Evolutionary conservation across 2,113 vertebrate species (phyloP).

Genomic region (Tilapia sparmanii): DNA sequence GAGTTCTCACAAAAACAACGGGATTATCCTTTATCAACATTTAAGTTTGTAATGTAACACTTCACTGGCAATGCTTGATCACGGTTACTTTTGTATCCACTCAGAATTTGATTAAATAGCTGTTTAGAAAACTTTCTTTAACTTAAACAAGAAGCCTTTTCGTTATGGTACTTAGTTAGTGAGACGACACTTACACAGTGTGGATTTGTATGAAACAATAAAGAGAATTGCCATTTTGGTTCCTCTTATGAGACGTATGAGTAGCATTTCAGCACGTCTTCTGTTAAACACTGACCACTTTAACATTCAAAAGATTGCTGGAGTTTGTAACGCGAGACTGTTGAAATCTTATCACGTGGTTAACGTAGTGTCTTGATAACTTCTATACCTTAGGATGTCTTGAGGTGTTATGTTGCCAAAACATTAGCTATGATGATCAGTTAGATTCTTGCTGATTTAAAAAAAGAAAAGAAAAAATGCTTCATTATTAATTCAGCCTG

Average conservation of each 20-base stretch:
- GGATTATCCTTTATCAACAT: not conserved
- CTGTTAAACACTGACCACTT: constrained; percentile 7
- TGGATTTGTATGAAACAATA: not conserved
- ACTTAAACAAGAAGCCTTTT: not conserved
- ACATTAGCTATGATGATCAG: constrained; percentile 21
- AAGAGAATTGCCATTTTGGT: not conserved
- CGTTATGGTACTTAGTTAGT: not conserved
- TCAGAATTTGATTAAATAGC: not conserved
- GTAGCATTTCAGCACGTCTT: not conserved
- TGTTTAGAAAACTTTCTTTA: not conserved
- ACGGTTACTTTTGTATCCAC: not conserved
- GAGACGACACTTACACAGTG: not conserved
- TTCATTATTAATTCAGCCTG: constrained; percentile 29
- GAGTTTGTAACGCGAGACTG: not conserved
- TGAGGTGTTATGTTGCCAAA: constrained; percentile 41
- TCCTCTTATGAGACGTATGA: not conserved
- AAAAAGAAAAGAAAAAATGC: not conserved
- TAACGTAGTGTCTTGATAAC: constrained; percentile 35
- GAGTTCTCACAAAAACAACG: not conserved
- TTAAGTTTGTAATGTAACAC: constrained; percentile 7
- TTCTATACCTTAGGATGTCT: constrained; percentile 47
- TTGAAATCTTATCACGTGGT: not conserved
- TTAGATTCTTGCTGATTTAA: constrained; percentile 25
- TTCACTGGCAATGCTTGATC: not conserved
- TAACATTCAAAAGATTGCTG: not conserved